Evolutionary conservation across 1,140 invertebrate species (phyloP), one percentile per base, ranked within the genome.

Genomic region (Eurosta solidaginis): DNA sequence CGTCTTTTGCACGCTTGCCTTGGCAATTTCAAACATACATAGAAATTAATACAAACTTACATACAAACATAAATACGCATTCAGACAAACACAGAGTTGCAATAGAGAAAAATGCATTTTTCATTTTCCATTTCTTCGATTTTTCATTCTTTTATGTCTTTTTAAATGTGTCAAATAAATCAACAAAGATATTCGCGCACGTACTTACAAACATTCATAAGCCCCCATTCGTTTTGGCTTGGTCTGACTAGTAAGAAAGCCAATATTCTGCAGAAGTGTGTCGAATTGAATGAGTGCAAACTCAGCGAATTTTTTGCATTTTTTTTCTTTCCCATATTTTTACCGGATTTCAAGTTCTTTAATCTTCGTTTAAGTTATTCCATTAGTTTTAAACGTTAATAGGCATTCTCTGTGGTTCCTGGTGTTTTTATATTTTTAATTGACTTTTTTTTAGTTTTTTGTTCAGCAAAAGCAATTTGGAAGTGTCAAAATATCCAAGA

Each of bases 81-180:
- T n/a, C 10, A 29, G 14, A 59, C 25, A 59, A 14, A 33, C 27
- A 27, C 52, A 59, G 6, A 29, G 3, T 17, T 14, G 54, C 27
- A 5, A 17, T 29, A 33, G 29, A 9, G 22, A 59, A n/a, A 59
- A 59, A 59, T 59, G 4, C 27, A 59, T 59, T 59, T 59, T 33
- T 59, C 54, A 59, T 36, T 17, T 59, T 36, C 54, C 25, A 59
- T 17, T 59, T 36, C 29, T 59, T 59, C 27, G 54, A 59, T 59
- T 59, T 59, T 33, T 29, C 54, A 33, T 29, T 29, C 25, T 59
- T 59, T 59, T 59, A 59, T 59, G 27, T 20, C 54, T 33, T n/a
- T 59, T 59, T 36, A 59, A 59, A 33, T 59, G 54, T 33, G 25
- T 2, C 54, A 59, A 59, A 59, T 59, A 59, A 59, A n/a, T 59